Evolutionary conservation across 1,140 invertebrate genomes (phyloP).

Genomic region (Teleopsis dalmanni): DNA sequence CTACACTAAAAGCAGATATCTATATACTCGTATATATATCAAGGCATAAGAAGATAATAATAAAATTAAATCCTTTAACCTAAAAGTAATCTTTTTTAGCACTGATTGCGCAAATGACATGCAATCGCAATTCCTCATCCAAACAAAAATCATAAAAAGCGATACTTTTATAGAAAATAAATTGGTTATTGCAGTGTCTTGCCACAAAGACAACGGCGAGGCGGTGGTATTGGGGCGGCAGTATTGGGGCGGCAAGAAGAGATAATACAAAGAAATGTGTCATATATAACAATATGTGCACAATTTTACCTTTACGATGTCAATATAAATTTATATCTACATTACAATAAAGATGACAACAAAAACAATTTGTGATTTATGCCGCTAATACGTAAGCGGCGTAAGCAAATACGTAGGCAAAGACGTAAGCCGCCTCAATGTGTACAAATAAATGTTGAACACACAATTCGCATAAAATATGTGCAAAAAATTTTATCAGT

Average conservation of each 20-base stretch:
- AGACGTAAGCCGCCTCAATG: too few relatives aligned
- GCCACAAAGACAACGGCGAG: background rate
- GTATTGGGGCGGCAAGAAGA: background rate
- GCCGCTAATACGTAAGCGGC: too few relatives aligned
- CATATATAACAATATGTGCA: background rate
- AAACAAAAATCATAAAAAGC: background rate
- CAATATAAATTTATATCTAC: slow-evolving; percentile 43
- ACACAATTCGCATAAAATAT: too few relatives aligned
- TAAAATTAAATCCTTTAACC: too few relatives aligned
- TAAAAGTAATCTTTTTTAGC: too few relatives aligned
- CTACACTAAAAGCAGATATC: too few relatives aligned
- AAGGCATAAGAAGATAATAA: too few relatives aligned
- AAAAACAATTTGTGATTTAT: slow-evolving; percentile 40
- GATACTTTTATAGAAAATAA: slow-evolving; percentile 1
- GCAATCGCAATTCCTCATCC: background rate
- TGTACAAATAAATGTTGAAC: too few relatives aligned
- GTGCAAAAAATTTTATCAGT: too few relatives aligned
- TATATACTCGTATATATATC: too few relatives aligned
- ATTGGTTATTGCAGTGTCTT: background rate
- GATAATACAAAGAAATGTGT: too few relatives aligned
- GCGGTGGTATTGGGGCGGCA: background rate
- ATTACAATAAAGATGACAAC: slow-evolving; percentile 17
- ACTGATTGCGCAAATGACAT: slow-evolving; percentile 4
- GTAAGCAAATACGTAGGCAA: too few relatives aligned
- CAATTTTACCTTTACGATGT: slow-evolving; percentile 39